Evolutionary conservation across 2,113 vertebrate genomes (phyloP), one percentile per base, ranked within the genome.

Genomic region (Corythaixoides concolor): DNA sequence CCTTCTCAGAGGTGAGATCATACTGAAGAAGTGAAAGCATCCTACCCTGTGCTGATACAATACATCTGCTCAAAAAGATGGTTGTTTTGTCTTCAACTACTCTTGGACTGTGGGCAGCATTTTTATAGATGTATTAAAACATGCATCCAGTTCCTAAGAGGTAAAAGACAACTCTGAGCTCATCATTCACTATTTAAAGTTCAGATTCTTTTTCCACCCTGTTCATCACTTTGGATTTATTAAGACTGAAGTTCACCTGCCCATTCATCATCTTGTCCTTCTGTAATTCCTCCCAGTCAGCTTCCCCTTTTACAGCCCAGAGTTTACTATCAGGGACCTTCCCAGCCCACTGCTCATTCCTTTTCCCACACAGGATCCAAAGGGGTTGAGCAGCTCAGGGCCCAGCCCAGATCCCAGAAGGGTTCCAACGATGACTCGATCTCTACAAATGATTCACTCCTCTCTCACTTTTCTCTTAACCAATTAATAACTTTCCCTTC

Each of bases 261-360:
- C 11, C 70, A 8, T 58, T 83, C 37, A 70, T 63, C 26, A 37
- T 7, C 62, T 30, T 10, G 12, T 60, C 32, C 41, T 69, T 43
- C 79, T 24, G 30, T 19, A 41, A 39, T 17, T 85, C 30, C 86
- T 68, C 8, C 1, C 53, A 28, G 19, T 70, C 60, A 73, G 50
- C 27, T 83, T 56, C 47, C 13, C 53, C 59, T 26, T 47, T 28
- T 15, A 24, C 15, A 85, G 24, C 6, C 21, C 47, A 17, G 56
- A 47, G 28, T 53, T 77, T 14, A 19, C n/a, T 2, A 1, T 0
- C 1, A 4, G 22, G 13, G 37, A n/a, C n/a, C n/a, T 73, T 23
- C 63, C 70, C 55, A 74, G 33, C 7, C 50, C 45, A 7, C 75
- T 33, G 49, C 35, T 68, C 55, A 1, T 13, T 59, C 49, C 63